Percentiles rank a stretch among this genome's conserved stretches.
Evolutionary conservation across 2,888 invertebrate species (phyloP).

Genomic region (Stratiomys singularior): DNA sequence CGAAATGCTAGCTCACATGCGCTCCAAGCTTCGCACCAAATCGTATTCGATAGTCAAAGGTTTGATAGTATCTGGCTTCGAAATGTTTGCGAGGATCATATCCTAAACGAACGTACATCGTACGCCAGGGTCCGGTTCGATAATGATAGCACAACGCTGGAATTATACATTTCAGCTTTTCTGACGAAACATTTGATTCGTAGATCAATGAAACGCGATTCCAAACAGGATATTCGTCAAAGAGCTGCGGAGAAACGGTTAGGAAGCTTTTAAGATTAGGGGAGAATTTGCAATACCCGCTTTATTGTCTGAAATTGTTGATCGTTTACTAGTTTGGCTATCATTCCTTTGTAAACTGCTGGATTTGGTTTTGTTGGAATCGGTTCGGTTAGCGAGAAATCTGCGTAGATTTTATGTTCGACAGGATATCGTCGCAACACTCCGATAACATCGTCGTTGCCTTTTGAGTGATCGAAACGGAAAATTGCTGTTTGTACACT

Average conservation of each 20-base stretch:
- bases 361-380: constrained; percentile 74
- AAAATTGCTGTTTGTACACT: constrained; percentile 59
- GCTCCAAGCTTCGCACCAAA: constrained; percentile 62
- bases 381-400: constrained; percentile 71
- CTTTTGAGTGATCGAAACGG: constrained; percentile 62
- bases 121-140: constrained; percentile 91
- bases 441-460: constrained; percentile 65
- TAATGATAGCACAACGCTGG: constrained; percentile 89
- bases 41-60: constrained; percentile 80
- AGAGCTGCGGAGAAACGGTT: constrained; percentile 68
- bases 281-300: constrained; percentile 59
- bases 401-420: constrained; percentile 72
- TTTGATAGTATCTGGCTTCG: constrained; percentile 84
- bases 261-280: neutral
- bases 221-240: constrained; percentile 91
- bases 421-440: constrained; percentile 68
- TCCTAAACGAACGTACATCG: constrained; percentile 88
- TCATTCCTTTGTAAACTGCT: constrained; percentile 69
- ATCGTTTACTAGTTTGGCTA: constrained; percentile 64
- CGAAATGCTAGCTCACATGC: constrained; percentile 56
- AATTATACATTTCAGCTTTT: constrained; percentile 79
- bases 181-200: constrained; percentile 71
- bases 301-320: constrained; percentile 67
- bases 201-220: constrained; percentile 79
- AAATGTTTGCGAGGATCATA: constrained; percentile 91